Evolutionary conservation across 1,140 invertebrate genomes (phyloP), one percentile per base, ranked within the genome.

Genomic region (Lepidurus couesii): DNA sequence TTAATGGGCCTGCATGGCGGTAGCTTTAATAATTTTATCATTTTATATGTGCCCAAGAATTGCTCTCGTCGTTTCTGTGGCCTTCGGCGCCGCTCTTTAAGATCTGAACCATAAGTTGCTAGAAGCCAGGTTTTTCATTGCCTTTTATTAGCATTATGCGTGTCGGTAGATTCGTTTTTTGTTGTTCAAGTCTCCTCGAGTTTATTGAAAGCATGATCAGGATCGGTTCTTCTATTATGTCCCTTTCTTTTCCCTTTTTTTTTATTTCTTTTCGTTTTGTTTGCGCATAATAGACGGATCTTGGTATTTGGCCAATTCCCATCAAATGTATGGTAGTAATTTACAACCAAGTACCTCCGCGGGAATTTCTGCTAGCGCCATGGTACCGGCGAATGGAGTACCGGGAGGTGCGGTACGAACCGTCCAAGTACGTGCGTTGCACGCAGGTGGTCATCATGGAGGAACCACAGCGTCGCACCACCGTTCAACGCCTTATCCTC

Each of bases 21-120:
- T 65, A 65, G 53, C 53, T 65, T 65, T 65, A 65, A 65, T 65
- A 65, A 65, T 65, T 65, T 65, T 65, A 65, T 65, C 53, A 65
- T 65, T 65, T 65, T 65, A 65, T 65, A 65, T 13, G 21, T 65
- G 21, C 1, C 34, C 34, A 34, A 34, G 34, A 34, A 34, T 34
- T 34, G 34, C 34, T 34, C 34, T 34, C 34, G 34, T 34, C 34
- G 34, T 34, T 65, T 10, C 45, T 47, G 16, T 47, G 53, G 16
- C 53, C 21, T 65, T 21, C 16, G 53, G 53, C 21, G 13, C 53
- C 53, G 53, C 53, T 65, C 21, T 16, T 34, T 34, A 34, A 34
- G 34, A 34, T 34, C 34, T 34, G 34, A 34, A 34, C 34, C 34
- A 34, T 34, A 34, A 34, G 34, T 65, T 65, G 16, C 53, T 65